Percentiles rank a stretch among this genome's conserved stretches.
These are phyloP conservation scores for Lamellibrachia satsuma DNA, from an alignment of 2,888 invertebrate species.

Conservation along the genomic window DNA sequence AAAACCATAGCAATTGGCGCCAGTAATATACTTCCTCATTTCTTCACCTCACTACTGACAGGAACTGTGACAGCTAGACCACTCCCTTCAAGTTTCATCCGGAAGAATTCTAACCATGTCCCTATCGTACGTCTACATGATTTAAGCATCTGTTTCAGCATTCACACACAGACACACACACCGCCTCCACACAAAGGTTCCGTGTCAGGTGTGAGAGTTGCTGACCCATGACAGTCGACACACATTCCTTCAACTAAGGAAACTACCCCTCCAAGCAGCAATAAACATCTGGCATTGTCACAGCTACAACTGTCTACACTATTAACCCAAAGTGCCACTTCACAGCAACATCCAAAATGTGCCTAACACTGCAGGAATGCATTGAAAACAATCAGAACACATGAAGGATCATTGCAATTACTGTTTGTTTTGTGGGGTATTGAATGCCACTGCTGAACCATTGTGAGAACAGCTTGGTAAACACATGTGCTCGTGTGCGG, in stretches of 20 bases:
- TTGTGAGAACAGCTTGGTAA: not conserved
- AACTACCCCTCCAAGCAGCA: not conserved
- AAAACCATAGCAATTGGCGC: not conserved
- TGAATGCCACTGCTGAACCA: not conserved
- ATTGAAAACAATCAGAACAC: not conserved
- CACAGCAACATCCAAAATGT: not conserved
- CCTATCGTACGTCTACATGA: not conserved
- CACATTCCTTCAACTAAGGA: not conserved
- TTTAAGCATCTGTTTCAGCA: not conserved
- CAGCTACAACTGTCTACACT: not conserved
- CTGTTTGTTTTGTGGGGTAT: not conserved
- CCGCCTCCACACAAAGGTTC: not conserved
- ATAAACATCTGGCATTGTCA: not conserved
- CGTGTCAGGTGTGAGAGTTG: not conserved
- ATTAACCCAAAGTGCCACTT: not conserved
- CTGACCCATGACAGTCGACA: not conserved
- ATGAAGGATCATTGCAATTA: not conserved
- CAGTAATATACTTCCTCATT: not conserved
- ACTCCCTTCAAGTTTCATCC: not conserved
- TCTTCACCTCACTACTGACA: not conserved
- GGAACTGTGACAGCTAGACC: not conserved
- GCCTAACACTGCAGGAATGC: not conserved
- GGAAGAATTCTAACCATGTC: constrained; percentile 6
- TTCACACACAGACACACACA: not conserved
- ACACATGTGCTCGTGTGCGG: not conserved